Evolutionary conservation across 1,140 invertebrate species (phyloP), one percentile per base, ranked within the genome.

Genomic region (Trichomalopsis sarcophagae): DNA sequence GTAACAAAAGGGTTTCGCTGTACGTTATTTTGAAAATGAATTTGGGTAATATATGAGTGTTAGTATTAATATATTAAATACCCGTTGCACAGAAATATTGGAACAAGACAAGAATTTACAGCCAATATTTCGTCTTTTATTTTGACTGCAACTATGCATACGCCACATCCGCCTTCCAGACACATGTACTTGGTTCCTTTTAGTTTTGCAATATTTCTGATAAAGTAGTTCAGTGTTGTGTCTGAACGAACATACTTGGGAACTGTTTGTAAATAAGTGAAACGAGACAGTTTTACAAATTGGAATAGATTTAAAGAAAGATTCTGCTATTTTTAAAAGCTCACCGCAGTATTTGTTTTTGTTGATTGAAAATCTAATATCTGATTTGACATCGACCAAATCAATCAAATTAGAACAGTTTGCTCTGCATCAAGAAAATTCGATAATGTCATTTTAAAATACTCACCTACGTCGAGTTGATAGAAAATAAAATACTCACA

Each of bases 121-220:
- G 96, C 94, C 86, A 95, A 94, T n/a, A 93, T 94, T 86, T 94
- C 90, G 33, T 89, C 83, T 90, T 88, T 90, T 94, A 94, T 86
- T 93, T 93, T 13, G 90, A 95, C 95, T 9, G 95, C 92, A 2
- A 97, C 97, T 27, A 97, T 93, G 89, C 97, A 98, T 1, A 94
- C 94, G 0, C 97, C 97, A 89, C 97, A 98, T 1, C 97, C 97
- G 44, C 97, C 97, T 91, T 98, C 97, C 13, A 94, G 92, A 88
- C 97, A 98, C 95, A 97, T 96, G 11, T 93, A 94, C 89, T 98
- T 98, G 0, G 97, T 97, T 14, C 96, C 97, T 40, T 94, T 95
- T 0, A 97, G 92, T 66, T 95, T 93, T 1, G 95, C 95, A 88
- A 95, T 90, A 44, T 95, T 94, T 5, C 96, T 92, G 68, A 97